Evolutionary conservation across 2,113 vertebrate genomes (phyloP).

Genomic region (Lepidothrix coronata): DNA sequence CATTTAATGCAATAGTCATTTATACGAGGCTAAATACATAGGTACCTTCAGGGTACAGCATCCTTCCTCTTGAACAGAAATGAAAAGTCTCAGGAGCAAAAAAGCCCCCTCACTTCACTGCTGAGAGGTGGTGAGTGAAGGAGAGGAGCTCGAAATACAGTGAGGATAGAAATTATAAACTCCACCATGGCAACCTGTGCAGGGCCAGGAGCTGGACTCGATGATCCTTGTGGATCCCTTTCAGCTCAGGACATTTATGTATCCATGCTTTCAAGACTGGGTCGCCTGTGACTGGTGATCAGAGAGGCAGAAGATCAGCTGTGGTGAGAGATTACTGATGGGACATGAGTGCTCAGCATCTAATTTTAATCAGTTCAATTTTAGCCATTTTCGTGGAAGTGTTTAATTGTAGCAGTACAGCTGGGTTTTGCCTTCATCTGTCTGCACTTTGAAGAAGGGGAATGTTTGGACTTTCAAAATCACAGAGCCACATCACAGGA

Average conservation of each 20-base stretch:
- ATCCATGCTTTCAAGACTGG: rapidly evolving
- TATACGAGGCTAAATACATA: rapidly evolving
- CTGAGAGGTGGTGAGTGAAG: not conserved
- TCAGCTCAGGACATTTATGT: not conserved
- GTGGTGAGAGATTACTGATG: too few relatives aligned
- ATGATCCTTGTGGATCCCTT: not conserved
- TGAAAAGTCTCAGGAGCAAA: not conserved
- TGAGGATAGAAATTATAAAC: rapidly evolving
- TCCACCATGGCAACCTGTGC: rapidly evolving
- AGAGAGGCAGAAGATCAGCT: not conserved
- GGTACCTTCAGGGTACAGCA: too few relatives aligned
- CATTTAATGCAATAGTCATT: rapidly evolving
- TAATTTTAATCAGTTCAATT: not conserved
- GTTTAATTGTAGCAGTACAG: rapidly evolving
- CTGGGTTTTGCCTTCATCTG: not conserved
- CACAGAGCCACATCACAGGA: not conserved
- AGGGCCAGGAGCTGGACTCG: not conserved
- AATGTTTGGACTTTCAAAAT: not conserved
- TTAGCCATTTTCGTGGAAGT: not conserved
- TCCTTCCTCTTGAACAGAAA: not conserved
- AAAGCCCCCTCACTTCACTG: rapidly evolving
- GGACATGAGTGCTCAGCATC: rapidly evolving
- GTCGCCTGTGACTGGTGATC: rapidly evolving
- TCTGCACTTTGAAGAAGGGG: not conserved
- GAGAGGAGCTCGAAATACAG: rapidly evolving